These are phyloP conservation scores for Lasius fuliginosus DNA, from an alignment of 2,888 invertebrate genomes.

Conservation along the genomic window DNA sequence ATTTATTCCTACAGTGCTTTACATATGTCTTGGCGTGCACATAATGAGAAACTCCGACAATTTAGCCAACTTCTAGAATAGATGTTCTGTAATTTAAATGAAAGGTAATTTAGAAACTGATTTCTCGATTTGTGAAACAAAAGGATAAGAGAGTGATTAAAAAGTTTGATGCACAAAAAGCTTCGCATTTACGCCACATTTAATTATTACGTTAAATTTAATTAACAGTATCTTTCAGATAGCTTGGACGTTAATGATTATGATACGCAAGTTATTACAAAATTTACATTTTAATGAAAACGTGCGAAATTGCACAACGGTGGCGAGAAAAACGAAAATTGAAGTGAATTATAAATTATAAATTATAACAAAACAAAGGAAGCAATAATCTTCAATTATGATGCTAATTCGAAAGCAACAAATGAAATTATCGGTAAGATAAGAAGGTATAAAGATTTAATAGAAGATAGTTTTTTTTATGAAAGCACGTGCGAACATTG, in stretches of 20 bases:
- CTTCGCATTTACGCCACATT: not conserved
- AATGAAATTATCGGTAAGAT: not conserved
- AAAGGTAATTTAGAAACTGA: not conserved
- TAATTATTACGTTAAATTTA: slow-evolving; percentile 2
- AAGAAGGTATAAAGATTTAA: not conserved
- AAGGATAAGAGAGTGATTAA: not conserved
- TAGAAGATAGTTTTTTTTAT: not conserved
- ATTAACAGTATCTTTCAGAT: not conserved
- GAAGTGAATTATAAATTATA: slow-evolving; percentile 7
- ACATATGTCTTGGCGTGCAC: not conserved
- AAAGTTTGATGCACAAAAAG: not conserved
- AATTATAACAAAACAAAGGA: not conserved
- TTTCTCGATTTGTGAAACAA: not conserved
- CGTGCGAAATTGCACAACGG: not conserved
- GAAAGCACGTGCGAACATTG: not conserved
- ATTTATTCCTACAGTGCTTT: not conserved
- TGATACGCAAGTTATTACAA: not conserved
- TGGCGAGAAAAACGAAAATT: not conserved
- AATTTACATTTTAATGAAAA: slow-evolving; percentile 13
- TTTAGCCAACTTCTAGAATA: not conserved
- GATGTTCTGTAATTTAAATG: not conserved
- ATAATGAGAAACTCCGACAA: not conserved
- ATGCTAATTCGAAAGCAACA: not conserved
- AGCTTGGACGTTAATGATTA: not conserved
- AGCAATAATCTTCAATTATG: not conserved